A percentile compares a stretch with the other conserved stretches of the same genome.
Evolutionary conservation across 2,113 vertebrate genomes (phyloP).

Genomic region (Nematolebias whitei): DNA sequence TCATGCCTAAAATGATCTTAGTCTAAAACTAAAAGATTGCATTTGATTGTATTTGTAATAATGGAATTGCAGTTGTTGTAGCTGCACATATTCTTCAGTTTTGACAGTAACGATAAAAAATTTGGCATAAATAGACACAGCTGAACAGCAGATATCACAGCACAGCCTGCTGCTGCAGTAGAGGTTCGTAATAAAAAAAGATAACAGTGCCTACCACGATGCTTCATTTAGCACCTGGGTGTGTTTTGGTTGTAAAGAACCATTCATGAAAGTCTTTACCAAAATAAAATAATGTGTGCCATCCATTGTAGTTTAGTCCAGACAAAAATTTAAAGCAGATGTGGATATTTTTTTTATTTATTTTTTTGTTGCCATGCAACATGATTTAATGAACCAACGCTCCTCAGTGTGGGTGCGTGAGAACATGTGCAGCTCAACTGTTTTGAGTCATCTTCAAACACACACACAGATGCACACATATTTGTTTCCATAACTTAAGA

Average conservation of each 20-base stretch:
- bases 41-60: too few relatives aligned
- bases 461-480: constrained; percentile 7
- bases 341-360: constrained; percentile 2
- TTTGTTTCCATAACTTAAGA: background rate
- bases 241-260: background rate
- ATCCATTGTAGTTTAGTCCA: background rate
- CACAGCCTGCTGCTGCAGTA: background rate
- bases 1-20: too few relatives aligned
- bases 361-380: constrained; percentile 4
- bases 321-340: constrained; percentile 15
- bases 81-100: too few relatives aligned
- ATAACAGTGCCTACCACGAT: background rate
- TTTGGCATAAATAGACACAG: too few relatives aligned
- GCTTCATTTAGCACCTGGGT: background rate
- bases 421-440: constrained; percentile 15
- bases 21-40: too few relatives aligned
- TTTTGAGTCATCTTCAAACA: constrained; percentile 27
- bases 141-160: too few relatives aligned
- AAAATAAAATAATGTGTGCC: background rate
- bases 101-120: too few relatives aligned
- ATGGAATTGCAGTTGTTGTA: too few relatives aligned
- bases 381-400: constrained; percentile 11
- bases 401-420: constrained; percentile 12
- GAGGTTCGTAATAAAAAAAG: background rate
- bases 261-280: background rate